Base-by-base conservation (phyloP, 92 coral and sea anemone species). In the Heteractis magnifica region DNA sequence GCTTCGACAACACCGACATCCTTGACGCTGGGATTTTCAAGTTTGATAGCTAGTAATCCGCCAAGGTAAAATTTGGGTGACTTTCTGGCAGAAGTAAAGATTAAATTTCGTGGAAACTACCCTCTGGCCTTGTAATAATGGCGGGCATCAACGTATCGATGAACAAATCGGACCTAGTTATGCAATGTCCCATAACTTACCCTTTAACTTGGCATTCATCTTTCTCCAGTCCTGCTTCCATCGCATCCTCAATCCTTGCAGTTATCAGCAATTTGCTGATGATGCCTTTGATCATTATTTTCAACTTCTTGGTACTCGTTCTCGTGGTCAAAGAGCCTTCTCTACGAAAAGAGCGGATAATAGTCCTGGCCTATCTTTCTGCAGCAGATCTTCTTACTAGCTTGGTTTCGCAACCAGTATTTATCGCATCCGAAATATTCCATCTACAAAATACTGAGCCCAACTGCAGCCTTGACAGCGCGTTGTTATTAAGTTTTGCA, bases 181-280 rank as follows among this genome's bases (percentile, higher is more conserved):
- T 34, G 52, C 55, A 76, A 51, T 76, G 79, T 76, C 58, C 58
- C 8, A 44, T 44, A n/a, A 6, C 50, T 15, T 23, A 76, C 52
- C 79, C 79, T 11, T 0, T 76, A 3, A 76, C 79, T 10, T 76
- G 79, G 79, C 79, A 76, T 76, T 18, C 56, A 9, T 76, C 79
- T 16, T 76, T 76, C 58, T 13, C 56, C 58, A 76, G 18, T 26
- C 10, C 18, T 44, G 79, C 6, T 6, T 18, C 58, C 16, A 49
- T 10, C 21, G 52, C 50, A 5, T 76, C 79, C 15, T 48, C 19
- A 8, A 11, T 77, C 18, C 16, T 51, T 19, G 81, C 65, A 8
- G 65, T 77, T 15, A 52, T 55, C 49, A 11, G n/a, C 26, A 56
- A 77, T 10, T 21, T 77, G 6, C 6, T 77, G 44, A 77, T 21